Percentiles rank a stretch among this genome's conserved stretches.
phyloP scores from a whole-genome alignment of 2,888 invertebrate species.

The Chirona hameri region DNA sequence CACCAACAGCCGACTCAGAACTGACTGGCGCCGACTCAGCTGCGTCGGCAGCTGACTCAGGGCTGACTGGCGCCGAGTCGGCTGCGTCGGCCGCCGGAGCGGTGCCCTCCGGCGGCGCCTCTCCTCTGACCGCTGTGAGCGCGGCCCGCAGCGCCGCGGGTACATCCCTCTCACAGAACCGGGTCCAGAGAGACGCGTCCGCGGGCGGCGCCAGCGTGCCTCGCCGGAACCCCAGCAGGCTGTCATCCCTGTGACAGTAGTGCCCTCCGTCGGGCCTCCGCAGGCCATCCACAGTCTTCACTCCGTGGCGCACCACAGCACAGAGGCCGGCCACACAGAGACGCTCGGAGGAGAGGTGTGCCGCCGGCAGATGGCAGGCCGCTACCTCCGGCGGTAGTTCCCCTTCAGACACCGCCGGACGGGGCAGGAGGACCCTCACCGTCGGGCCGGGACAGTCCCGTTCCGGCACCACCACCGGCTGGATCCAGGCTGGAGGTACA shows the following conservation, averaged over 20 bases:
- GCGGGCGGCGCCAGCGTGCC: slow-evolving; percentile 77
- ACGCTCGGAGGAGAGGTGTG: slow-evolving; percentile 54
- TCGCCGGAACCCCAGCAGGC: slow-evolving; percentile 70
- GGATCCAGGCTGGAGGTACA: not conserved
- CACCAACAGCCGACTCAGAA: no score
- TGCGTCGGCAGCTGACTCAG: not conserved
- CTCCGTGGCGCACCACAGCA: slow-evolving; percentile 63
- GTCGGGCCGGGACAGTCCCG: not conserved
- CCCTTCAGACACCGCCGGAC: not conserved
- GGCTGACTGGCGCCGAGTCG: not conserved
- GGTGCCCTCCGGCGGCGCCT: not conserved
- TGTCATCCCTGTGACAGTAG: slow-evolving; percentile 24
- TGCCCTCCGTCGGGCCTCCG: slow-evolving; percentile 27
- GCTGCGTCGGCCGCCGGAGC: not conserved
- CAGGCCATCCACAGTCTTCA: slow-evolving; percentile 54
- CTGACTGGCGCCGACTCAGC: not conserved
- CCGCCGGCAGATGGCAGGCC: slow-evolving; percentile 57
- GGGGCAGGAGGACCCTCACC: not conserved
- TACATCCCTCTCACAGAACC: slow-evolving; percentile 81
- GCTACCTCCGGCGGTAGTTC: not conserved
- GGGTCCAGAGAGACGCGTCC: slow-evolving; percentile 83
- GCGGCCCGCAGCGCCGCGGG: slow-evolving; percentile 53
- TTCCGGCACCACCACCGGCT: not conserved
- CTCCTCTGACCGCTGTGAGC: not conserved
- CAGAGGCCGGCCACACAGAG: slow-evolving; percentile 72